A percentile compares a stretch with the other conserved stretches of the same genome.
These are phyloP conservation scores for Erpornis zantholeuca DNA, from an alignment of 2,113 vertebrate genomes.

Conservation along the genomic window DNA sequence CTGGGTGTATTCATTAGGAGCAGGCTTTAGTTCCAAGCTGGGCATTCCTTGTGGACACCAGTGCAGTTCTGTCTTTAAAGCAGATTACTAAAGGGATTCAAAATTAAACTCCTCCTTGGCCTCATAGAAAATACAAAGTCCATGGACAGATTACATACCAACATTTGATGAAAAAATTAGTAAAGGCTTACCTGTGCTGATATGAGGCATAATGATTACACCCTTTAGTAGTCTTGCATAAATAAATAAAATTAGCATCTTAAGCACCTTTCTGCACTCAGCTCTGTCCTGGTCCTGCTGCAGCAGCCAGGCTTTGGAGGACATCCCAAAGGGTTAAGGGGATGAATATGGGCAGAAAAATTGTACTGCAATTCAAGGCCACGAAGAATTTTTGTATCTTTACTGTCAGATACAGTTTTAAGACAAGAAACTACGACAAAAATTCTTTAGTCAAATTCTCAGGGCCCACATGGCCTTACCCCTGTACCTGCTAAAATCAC, in stretches of 20 bases:
- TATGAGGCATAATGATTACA: background rate
- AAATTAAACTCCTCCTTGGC: background rate
- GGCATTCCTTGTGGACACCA: background rate
- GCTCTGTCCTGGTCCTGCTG: background rate
- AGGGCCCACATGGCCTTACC: rapidly evolving
- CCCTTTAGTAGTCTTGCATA: background rate
- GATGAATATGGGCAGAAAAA: background rate
- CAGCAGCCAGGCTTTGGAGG: background rate
- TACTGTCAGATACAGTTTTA: background rate
- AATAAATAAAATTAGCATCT: background rate
- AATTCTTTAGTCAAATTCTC: background rate
- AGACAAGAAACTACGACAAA: background rate
- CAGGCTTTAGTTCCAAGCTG: background rate
- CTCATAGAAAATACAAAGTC: background rate
- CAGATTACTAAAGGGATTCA: background rate
- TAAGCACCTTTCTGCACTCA: background rate
- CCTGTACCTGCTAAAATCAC: background rate
- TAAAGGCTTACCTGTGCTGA: background rate
- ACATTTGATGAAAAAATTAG: background rate
- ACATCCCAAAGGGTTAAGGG: no score
- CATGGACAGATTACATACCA: background rate
- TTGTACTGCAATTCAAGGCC: background rate
- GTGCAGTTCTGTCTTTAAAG: background rate
- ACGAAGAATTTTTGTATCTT: background rate
- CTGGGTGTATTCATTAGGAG: background rate